Percentiles rank a stretch among this genome's conserved stretches.
phyloP scores from a whole-genome alignment of 1,140 invertebrate species.

The Brachionus rotundiformis region DNA sequence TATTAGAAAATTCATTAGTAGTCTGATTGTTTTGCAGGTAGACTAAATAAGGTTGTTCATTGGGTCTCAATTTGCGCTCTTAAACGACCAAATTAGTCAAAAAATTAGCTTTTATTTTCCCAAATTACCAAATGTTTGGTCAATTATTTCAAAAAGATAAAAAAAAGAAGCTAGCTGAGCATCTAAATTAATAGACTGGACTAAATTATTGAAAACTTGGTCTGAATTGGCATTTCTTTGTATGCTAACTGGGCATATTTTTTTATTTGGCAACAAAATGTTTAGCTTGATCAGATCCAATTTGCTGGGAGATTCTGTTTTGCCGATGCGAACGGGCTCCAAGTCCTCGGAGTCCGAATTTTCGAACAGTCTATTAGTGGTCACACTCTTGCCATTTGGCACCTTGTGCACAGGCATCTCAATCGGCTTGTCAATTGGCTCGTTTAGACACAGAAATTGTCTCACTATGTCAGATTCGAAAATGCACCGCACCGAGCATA shows the following conservation, averaged over 20 bases:
- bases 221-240: constrained; percentile 23
- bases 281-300: neutral
- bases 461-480: constrained; percentile 95
- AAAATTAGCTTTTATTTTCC: too few relatives aligned
- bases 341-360: neutral
- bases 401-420: neutral
- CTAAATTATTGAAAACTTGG: constrained; percentile 68
- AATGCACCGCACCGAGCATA: constrained; percentile 94
- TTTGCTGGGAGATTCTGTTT: neutral
- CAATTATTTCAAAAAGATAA: constrained; percentile 96
- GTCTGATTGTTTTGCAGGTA: constrained; percentile 91
- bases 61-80: constrained; percentile 88
- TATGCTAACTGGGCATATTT: constrained; percentile 58
- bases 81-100: constrained; percentile 54
- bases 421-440: neutral
- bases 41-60: constrained; percentile 92
- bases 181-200: constrained; percentile 79
- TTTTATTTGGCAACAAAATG: constrained; percentile 74
- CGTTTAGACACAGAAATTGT: constrained; percentile 74
- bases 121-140: constrained; percentile 83
- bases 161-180: constrained; percentile 83
- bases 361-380: neutral
- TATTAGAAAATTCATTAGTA: constrained; percentile 74
- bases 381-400: neutral
- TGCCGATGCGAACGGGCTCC: neutral